A percentile compares a stretch with the other conserved stretches of the same genome.
phyloP scores from a whole-genome alignment of 2,888 invertebrate genomes.

The Punctoribates punctum region DNA sequence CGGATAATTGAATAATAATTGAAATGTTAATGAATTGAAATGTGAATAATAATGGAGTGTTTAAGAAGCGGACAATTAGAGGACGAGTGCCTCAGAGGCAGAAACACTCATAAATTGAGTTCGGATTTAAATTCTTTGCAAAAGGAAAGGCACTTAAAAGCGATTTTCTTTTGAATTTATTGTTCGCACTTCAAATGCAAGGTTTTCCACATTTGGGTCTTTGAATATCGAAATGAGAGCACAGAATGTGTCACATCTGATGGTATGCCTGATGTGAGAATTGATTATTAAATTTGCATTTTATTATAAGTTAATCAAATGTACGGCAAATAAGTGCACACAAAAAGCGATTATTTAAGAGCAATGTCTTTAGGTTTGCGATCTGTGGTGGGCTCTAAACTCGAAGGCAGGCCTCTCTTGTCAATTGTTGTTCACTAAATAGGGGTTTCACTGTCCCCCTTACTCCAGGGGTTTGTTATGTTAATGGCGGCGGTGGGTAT shows the following conservation, averaged over 20 bases:
- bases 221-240: no score
- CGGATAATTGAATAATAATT: no score
- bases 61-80: no score
- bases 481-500: slow-evolving; percentile 34
- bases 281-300: no score
- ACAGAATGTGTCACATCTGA: no score
- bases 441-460: slow-evolving; percentile 16
- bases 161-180: slow-evolving; percentile 14
- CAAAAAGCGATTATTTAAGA: slow-evolving; percentile 31
- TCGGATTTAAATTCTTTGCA: no score
- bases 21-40: no score
- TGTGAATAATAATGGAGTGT: no score
- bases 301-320: neutral
- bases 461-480: slow-evolving; percentile 38
- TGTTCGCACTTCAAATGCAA: neutral
- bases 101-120: no score
- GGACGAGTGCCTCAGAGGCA: no score
- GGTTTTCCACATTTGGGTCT: neutral
- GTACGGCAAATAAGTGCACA: neutral
- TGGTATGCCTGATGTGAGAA: no score
- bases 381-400: slow-evolving; percentile 14
- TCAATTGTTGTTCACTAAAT: slow-evolving; percentile 38
- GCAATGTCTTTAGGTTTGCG: neutral
- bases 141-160: slow-evolving; percentile 27
- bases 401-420: slow-evolving; percentile 25